Percentiles rank a stretch among this genome's conserved stretches.
Evolutionary conservation across 2,888 invertebrate genomes (phyloP).

Genomic region (Xylota sylvarum): DNA sequence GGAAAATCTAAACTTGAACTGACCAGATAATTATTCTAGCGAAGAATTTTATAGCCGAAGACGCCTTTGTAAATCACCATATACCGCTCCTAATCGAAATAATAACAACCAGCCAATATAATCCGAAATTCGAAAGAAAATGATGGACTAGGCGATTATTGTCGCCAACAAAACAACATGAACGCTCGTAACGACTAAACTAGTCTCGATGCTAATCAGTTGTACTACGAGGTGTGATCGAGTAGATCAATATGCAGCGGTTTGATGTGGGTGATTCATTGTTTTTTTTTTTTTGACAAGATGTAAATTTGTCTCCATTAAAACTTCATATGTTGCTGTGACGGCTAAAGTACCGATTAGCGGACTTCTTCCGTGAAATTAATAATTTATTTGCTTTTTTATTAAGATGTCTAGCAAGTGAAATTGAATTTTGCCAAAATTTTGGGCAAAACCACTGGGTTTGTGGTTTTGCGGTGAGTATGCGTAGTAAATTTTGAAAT

Average conservation of each 20-base stretch:
- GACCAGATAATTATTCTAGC: not conserved
- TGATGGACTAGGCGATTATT: not conserved
- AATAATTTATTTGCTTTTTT: too few relatives aligned
- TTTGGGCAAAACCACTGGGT: not conserved
- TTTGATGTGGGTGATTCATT: not conserved
- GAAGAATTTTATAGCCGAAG: not conserved
- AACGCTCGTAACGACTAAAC: not conserved
- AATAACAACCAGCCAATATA: not conserved
- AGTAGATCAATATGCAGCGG: not conserved
- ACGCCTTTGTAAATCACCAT: not conserved
- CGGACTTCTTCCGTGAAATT: too few relatives aligned
- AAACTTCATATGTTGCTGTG: too few relatives aligned
- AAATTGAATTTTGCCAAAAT: too few relatives aligned
- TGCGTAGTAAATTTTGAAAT: too few relatives aligned
- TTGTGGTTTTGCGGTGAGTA: too few relatives aligned
- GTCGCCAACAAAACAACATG: not conserved
- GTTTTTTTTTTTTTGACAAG: not conserved
- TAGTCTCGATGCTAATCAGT: not conserved
- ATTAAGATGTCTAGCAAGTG: too few relatives aligned
- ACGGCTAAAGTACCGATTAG: too few relatives aligned
- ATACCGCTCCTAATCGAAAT: not conserved
- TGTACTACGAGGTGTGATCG: not conserved
- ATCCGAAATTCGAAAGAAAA: not conserved
- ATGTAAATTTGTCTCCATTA: too few relatives aligned
- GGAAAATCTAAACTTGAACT: not conserved